Conservation (phyloP, 2,888 invertebrate species). For the Phlogophora meticulosa region DNA sequence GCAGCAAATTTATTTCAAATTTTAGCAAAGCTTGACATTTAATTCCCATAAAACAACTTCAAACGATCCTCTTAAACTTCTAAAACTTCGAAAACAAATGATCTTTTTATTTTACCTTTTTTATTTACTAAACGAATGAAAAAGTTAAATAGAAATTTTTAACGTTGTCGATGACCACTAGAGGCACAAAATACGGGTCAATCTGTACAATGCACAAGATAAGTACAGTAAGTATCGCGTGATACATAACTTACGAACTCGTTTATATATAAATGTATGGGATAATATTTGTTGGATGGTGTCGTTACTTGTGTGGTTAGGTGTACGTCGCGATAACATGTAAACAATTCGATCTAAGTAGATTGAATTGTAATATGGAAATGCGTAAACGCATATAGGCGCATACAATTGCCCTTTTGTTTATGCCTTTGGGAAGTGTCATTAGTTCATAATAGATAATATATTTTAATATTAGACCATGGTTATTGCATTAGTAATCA, state of each 20-base stretch:
- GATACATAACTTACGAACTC: conserved; percentile 40
- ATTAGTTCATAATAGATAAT: conserved; percentile 74
- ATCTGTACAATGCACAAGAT: conserved; percentile 45
- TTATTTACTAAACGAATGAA: conserved; percentile 20
- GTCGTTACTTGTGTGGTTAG: conserved; percentile 55
- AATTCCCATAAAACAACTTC: conserved; percentile 19
- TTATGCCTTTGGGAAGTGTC: conserved; percentile 69
- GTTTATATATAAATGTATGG: conserved; percentile 46
- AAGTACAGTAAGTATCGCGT: conserved; percentile 43
- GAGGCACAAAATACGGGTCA: conserved; percentile 61
- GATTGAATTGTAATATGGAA: conserved; percentile 58
- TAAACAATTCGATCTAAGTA: conserved; percentile 60
- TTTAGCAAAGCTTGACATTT: conserved; percentile 5
- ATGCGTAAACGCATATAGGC: conserved; percentile 67
- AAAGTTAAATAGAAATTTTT: conserved; percentile 50
- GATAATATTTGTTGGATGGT: conserved; percentile 52
- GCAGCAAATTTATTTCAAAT: conserved; percentile 31
- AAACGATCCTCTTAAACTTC: neutral
- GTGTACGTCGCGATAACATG: conserved; percentile 50
- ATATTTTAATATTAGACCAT: conserved; percentile 73
- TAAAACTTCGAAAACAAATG: conserved; percentile 14
- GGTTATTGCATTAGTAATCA: conserved; percentile 77
- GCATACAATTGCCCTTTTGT: conserved; percentile 65
- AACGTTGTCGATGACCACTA: conserved; percentile 48
- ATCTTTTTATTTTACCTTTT: conserved; percentile 46